phyloP scores from a whole-genome alignment of 2,797 vertebrate genomes.

The Crocodylus rhombifer region DNA sequence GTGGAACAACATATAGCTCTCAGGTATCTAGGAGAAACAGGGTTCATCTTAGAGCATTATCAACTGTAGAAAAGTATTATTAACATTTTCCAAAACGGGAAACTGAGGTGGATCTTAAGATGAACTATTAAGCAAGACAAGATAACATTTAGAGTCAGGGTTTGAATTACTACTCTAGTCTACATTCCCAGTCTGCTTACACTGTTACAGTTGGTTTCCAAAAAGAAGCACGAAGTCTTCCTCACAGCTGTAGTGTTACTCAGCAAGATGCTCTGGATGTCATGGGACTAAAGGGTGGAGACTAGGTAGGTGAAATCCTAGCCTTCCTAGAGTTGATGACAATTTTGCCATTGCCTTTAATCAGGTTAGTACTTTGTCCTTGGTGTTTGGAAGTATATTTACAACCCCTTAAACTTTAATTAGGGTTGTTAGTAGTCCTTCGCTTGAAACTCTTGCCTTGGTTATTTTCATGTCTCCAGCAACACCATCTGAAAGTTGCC shows the following conservation, averaged over 20 bases:
- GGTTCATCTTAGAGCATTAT: background rate
- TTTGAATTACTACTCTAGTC: fast-evolving
- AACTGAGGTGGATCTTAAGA: background rate
- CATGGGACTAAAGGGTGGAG: background rate
- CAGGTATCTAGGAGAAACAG: background rate
- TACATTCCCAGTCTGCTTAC: background rate
- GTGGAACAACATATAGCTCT: fast-evolving
- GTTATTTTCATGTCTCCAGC: background rate
- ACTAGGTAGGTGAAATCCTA: background rate
- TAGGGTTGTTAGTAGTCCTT: background rate
- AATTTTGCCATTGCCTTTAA: fast-evolving
- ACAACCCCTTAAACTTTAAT: fast-evolving
- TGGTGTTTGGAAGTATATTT: background rate
- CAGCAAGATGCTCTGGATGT: background rate
- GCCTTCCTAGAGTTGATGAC: background rate
- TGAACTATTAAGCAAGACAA: fast-evolving
- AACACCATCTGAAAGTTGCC: background rate
- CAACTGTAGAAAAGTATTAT: background rate
- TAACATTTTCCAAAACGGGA: fast-evolving
- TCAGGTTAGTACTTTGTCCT: fast-evolving
- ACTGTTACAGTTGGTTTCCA: background rate
- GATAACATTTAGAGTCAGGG: background rate
- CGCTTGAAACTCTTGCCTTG: fast-evolving
- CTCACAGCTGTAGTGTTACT: background rate
- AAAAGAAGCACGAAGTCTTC: background rate